Conservation (phyloP, 2,888 invertebrate species). For the Xestia sexstrigata region DNA sequence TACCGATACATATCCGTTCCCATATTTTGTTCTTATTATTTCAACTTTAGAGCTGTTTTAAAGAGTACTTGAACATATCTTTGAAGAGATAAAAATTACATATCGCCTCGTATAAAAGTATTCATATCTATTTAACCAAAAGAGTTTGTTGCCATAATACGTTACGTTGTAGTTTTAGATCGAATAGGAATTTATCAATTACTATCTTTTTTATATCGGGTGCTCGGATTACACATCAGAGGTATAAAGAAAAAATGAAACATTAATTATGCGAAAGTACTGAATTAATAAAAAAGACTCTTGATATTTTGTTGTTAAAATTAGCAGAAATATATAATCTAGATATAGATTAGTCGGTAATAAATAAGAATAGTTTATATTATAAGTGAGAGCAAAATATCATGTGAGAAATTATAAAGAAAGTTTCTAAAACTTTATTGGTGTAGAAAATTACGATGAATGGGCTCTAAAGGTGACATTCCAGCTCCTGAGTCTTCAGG, state of each 20-base stretch:
- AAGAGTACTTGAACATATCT: constrained; percentile 55
- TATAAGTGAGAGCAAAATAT: constrained; percentile 62
- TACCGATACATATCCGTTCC: constrained; percentile 83
- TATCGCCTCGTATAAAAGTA: constrained; percentile 54
- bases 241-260: constrained; percentile 73
- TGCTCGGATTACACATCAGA: constrained; percentile 86
- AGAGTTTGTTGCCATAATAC: constrained; percentile 86
- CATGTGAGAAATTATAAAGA: constrained; percentile 62
- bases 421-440: constrained; percentile 72
- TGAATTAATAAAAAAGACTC: constrained; percentile 73
- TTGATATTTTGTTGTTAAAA: constrained; percentile 82
- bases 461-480: constrained; percentile 81
- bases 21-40: constrained; percentile 58
- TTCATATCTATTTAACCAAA: constrained; percentile 82
- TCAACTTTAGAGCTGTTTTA: constrained; percentile 44
- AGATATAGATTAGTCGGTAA: constrained; percentile 76
- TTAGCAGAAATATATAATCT: constrained; percentile 80
- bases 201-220: constrained; percentile 81
- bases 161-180: constrained; percentile 77
- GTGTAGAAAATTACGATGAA: constrained; percentile 63
- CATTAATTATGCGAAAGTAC: constrained; percentile 76
- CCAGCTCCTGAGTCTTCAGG: constrained; percentile 69
- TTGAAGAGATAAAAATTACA: constrained; percentile 55
- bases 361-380: constrained; percentile 69
- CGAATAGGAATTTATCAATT: constrained; percentile 73